Evolutionary conservation across 2,888 invertebrate genomes (phyloP), one percentile per base, ranked within the genome.

Genomic region (Leuctra nigra): DNA sequence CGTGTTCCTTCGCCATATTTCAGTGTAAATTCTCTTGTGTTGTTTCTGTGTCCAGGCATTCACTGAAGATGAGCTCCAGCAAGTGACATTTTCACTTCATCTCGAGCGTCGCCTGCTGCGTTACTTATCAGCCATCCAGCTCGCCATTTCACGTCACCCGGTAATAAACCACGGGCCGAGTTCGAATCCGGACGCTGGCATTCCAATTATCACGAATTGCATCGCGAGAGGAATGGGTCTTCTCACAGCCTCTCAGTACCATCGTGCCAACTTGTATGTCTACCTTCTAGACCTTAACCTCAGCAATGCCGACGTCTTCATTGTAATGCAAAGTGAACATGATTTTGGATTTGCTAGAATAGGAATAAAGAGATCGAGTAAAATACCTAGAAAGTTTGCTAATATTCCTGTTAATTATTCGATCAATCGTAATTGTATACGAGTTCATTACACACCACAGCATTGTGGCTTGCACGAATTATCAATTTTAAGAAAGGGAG

Each of bases 181-280:
- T 33, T 22, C 44, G 20, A 47, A 39, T n/a, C 16, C 25, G 35
- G 48, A 29, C 2, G 69, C 73, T 33, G 75, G 74, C 65, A 68
- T 68, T 13, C 61, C 69, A 55, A 73, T 74, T 59, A 72, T 72
- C 59, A 75, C 77, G 7, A 70, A 77, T 2, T 82, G 80, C 64
- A 72, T 80, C 2, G 81, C 79, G 0, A 74, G 78, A 67, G 82
- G 83, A 9, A 79, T 81, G 68, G 83, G 82, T 1, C 68, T 83
- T 18, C 71, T 76, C 33, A 78, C 78, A 33, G 79, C 80, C 23
- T 79, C 80, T 68, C 72, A 78, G 50, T 72, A 78, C 57, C 75
- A 75, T 59, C 77, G 76, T 68, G 73, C 77, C 54, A 68, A 72
- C 48, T 82, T 83, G 66, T 82, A 79, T 68, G 71, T 83, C 58